Percentiles rank a stretch among this genome's conserved stretches.
phyloP scores from a whole-genome alignment of 1,140 invertebrate genomes.

The Platyscapa corneri region DNA sequence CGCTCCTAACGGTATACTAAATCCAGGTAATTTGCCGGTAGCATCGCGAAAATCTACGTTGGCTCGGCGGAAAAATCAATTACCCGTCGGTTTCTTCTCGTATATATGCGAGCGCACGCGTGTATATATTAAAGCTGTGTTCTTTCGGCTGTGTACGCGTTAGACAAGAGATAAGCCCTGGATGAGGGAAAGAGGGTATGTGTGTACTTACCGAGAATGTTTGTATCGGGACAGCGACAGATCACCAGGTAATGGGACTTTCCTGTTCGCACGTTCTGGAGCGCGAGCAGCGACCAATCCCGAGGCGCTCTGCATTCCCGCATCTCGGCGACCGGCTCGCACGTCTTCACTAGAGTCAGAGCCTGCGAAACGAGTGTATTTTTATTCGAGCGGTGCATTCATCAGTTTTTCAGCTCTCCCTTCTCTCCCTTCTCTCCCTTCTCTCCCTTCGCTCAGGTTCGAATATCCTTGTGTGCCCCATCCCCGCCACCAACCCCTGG shows the following conservation, averaged over 20 bases:
- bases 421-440: no score
- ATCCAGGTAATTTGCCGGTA: conserved; percentile 47
- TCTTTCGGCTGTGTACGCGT: neutral
- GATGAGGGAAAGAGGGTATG: neutral
- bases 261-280: conserved; percentile 93
- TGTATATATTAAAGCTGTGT: neutral
- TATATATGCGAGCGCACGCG: neutral
- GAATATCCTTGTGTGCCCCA: no score
- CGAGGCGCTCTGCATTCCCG: conserved; percentile 88
- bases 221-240: conserved; percentile 89
- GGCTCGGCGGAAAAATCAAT: conserved; percentile 45
- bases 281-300: conserved; percentile 92
- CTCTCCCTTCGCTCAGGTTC: no score
- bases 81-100: conserved; percentile 25
- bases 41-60: conserved; percentile 38
- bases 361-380: conserved; percentile 75
- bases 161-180: neutral
- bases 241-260: conserved; percentile 96
- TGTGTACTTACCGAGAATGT: conserved; percentile 82
- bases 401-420: neutral
- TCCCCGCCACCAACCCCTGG: no score
- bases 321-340: conserved; percentile 92
- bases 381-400: neutral
- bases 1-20: conserved; percentile 43
- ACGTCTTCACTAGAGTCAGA: conserved; percentile 93